A percentile compares a stretch with the other conserved stretches of the same genome.
phyloP scores from a whole-genome alignment of 2,888 invertebrate species.

The Agrenia bidenticulata region DNA sequence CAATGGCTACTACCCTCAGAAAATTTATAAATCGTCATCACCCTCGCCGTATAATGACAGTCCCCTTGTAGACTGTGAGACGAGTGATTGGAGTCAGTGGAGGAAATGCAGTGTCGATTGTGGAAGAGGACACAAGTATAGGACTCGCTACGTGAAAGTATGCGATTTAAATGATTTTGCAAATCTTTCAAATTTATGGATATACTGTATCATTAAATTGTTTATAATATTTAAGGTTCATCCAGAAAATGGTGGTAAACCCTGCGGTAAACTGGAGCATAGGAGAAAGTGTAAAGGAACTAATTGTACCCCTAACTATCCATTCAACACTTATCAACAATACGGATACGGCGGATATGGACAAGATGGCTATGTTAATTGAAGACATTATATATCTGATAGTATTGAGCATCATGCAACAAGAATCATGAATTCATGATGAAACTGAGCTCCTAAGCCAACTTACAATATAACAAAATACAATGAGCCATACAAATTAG shows the following conservation, averaged over 20 bases:
- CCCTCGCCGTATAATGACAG: conserved; percentile 25
- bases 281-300: conserved; percentile 47
- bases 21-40: conserved; percentile 6
- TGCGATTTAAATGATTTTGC: not conserved
- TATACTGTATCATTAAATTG: too few species aligned
- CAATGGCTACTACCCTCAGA: not conserved
- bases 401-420: not conserved
- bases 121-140: conserved; percentile 55
- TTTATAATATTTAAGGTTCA: too few species aligned
- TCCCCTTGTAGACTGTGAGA: conserved; percentile 54
- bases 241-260: conserved; percentile 46
- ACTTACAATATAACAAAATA: too few species aligned
- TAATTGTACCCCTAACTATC: conserved; percentile 40
- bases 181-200: too few species aligned
- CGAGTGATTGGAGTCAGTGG: conserved; percentile 58
- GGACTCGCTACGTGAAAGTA: conserved; percentile 51
- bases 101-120: conserved; percentile 57
- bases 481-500: too few species aligned
- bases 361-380: conserved; percentile 6
- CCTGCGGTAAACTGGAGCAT: conserved; percentile 44
- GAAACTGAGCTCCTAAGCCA: too few species aligned
- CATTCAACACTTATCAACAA: conserved; percentile 37
- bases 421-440: too few species aligned
- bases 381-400: not conserved
- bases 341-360: conserved; percentile 17